Base-by-base conservation (phyloP, 2,888 invertebrate genomes). In the Stenodera caucasica region DNA sequence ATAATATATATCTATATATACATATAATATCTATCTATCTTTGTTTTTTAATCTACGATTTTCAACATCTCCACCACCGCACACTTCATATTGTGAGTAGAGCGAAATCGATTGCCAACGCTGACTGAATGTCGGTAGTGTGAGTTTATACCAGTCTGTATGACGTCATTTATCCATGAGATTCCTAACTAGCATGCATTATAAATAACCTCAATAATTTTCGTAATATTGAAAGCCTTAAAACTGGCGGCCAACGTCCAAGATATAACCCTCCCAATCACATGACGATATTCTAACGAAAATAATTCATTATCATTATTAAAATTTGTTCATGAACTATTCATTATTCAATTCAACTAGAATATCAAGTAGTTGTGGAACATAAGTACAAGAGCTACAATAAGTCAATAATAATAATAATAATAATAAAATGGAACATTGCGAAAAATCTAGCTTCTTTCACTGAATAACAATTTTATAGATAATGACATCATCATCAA, bases 151-250 rank as follows among this genome's bases (percentile, higher is more conserved):
- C 71, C 71, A 68, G 69, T 67, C 67, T 55, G 68, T 55, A 70
- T 77, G 76, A 77, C 77, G 77, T 77, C 77, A 77, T 72, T 67
- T 73, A 70, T 76, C 73, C 75, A 76, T 75, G 75, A 78, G 76
- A 76, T 77, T 77, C 74, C 74, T 72, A 69, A 74, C 74, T 73
- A 68, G 73, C 75, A 71, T 76, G 72, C 72, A 76, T 75, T 77
- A 77, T 76, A 77, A 78, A 78, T 78, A 78, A 77, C 76, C 71
- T 68, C 69, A 71, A 60, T 63, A 63, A 59, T 60, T 63, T 57
- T 60, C 52, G 45, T 60, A 63, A 63, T 63, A 60, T 55, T 60
- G 54, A 57, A 60, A 58, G 55, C 55, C 15, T 40, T 15, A 37
- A 37, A 37, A 37, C 37, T 37, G 37, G 37, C 37, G 37, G 37